A percentile compares a stretch with the other conserved stretches of the same genome.
These are phyloP conservation scores for Bombyx huttoni DNA, from an alignment of 2,888 invertebrate genomes.

Conservation along the genomic window DNA sequence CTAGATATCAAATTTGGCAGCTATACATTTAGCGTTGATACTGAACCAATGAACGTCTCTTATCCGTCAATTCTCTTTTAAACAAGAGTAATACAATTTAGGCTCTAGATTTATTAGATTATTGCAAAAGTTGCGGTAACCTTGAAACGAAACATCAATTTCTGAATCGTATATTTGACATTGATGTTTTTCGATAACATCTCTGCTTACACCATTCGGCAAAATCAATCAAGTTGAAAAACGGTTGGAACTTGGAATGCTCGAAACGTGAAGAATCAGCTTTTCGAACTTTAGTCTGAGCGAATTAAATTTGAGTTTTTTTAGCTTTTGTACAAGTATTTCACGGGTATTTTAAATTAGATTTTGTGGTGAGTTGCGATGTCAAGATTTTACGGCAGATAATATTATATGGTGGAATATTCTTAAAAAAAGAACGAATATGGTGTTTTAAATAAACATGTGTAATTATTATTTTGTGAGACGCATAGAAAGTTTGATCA, in stretches of 20 bases:
- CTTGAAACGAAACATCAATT: neutral
- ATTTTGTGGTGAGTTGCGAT: neutral
- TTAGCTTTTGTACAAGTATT: neutral
- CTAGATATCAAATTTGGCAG: no score
- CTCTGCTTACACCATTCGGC: neutral
- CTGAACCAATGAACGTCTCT: no score
- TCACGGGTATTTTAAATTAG: neutral
- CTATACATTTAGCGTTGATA: no score
- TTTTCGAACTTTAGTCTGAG: slow-evolving; percentile 1
- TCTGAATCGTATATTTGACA: neutral
- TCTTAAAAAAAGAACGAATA: no score
- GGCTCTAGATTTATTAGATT: neutral
- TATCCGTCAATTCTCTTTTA: no score
- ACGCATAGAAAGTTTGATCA: no score
- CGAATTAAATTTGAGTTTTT: neutral
- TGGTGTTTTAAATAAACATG: no score
- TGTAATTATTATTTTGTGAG: no score
- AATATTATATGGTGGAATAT: no score
- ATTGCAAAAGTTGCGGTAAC: neutral
- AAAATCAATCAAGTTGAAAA: slow-evolving; percentile 1
- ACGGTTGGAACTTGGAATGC: neutral
- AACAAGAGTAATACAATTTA: neutral
- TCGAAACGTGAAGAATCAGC: slow-evolving; percentile 1
- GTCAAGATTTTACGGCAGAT: no score
- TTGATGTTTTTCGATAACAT: neutral